Percentiles rank a stretch among this genome's conserved stretches.
Conservation (phyloP, 1,140 invertebrate genomes). For the Melitaea cinxia region DNA sequence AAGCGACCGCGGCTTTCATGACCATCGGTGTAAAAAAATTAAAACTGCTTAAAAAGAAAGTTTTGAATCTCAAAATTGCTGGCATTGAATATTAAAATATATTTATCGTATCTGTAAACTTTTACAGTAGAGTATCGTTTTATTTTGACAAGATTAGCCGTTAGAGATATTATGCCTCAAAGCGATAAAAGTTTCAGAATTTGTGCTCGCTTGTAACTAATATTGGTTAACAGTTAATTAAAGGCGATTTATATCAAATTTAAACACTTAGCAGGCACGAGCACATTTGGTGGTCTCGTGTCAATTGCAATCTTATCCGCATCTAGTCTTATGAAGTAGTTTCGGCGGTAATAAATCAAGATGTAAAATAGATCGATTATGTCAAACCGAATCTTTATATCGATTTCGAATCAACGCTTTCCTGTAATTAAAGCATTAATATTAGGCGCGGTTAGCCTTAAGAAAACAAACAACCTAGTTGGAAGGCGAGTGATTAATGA, state of each 20-base stretch:
- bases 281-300: not conserved
- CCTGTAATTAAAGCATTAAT: conserved; percentile 45
- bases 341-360: conserved; percentile 34
- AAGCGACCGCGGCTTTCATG: no score
- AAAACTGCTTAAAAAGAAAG: no score
- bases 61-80: no score
- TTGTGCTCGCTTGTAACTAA: no score
- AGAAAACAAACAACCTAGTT: conserved; percentile 37
- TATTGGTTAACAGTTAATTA: no score
- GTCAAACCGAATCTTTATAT: conserved; percentile 38
- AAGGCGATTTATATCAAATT: not conserved
- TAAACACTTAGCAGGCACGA: not conserved
- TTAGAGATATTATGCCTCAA: no score
- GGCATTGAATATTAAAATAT: no score
- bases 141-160: no score
- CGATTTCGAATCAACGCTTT: conserved; percentile 38
- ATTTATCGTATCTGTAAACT: no score
- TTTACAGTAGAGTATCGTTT: no score
- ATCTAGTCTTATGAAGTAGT: not conserved
- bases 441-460: conserved; percentile 34
- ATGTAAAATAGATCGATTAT: conserved; percentile 41
- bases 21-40: no score
- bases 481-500: conserved; percentile 54
- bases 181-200: no score
- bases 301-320: not conserved